These are phyloP conservation scores for Ophthalmolycus amberensis DNA, from an alignment of 2,113 vertebrate genomes.

Conservation along the genomic window DNA sequence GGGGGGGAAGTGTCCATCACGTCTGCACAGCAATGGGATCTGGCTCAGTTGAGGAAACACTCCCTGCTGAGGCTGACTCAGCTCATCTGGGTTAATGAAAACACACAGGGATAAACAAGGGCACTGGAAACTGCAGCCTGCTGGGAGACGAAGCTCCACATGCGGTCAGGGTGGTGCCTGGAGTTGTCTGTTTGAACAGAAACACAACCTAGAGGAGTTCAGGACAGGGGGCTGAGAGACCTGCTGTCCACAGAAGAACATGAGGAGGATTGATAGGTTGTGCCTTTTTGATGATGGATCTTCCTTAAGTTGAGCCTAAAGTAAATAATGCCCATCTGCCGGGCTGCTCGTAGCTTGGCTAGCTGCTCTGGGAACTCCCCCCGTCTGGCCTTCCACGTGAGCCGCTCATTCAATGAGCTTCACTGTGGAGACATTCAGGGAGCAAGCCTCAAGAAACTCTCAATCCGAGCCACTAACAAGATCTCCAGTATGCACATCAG, in stretches of 20 bases:
- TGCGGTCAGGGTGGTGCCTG: constrained; percentile 10
- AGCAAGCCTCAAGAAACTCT: constrained; percentile 4
- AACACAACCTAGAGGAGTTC: constrained; percentile 15
- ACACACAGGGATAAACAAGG: constrained; percentile 60
- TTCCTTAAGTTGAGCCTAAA: constrained; percentile 23
- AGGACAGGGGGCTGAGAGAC: constrained; percentile 15
- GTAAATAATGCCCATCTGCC: constrained; percentile 54
- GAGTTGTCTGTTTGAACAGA: constrained; percentile 28
- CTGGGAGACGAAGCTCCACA: constrained; percentile 13
- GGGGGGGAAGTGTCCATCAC: constrained; percentile 6
- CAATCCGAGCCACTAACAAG: background rate
- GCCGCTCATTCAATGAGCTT: constrained; percentile 42
- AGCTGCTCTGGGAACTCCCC: constrained; percentile 27
- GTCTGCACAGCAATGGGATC: constrained; percentile 12
- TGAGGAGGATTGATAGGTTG: background rate
- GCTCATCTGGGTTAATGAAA: constrained; percentile 63
- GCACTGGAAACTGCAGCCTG: constrained; percentile 19
- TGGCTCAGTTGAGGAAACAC: constrained; percentile 22
- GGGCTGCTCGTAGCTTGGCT: constrained; percentile 27
- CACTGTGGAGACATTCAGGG: constrained; percentile 3
- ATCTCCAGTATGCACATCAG: constrained; percentile 8
- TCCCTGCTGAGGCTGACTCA: constrained; percentile 55
- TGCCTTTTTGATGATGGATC: constrained; percentile 45
- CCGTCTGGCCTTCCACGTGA: constrained; percentile 43
- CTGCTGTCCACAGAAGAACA: constrained; percentile 10